phyloP scores from a whole-genome alignment of 2,797 vertebrate genomes.

The Discoglossus pictus region DNA sequence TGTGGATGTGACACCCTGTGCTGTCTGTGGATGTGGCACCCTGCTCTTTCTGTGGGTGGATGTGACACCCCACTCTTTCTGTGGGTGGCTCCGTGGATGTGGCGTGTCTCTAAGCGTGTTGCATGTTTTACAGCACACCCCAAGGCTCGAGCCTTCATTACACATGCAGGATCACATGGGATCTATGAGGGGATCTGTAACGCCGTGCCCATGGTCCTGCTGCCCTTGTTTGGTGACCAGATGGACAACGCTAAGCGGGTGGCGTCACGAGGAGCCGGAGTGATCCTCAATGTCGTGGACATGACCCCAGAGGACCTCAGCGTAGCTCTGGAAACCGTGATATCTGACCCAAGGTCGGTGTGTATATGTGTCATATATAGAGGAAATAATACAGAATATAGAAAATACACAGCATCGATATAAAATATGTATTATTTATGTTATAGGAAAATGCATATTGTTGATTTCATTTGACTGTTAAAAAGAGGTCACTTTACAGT shows the following conservation, averaged over 20 bases:
- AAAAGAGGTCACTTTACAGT: too few relatives aligned
- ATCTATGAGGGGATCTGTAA: constrained; percentile 91
- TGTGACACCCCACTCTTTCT: too few relatives aligned
- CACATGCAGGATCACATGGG: constrained; percentile 86
- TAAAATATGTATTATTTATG: too few relatives aligned
- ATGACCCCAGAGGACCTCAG: constrained; percentile 75
- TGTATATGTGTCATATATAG: neutral
- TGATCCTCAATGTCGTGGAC: constrained; percentile 74
- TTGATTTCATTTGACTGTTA: too few relatives aligned
- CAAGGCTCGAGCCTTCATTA: constrained; percentile 86
- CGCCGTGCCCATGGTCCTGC: constrained; percentile 85
- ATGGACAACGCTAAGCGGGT: constrained; percentile 81
- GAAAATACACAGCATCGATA: too few relatives aligned
- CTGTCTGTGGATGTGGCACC: too few relatives aligned
- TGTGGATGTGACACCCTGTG: too few relatives aligned
- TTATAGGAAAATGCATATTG: too few relatives aligned
- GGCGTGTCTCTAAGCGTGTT: too few relatives aligned
- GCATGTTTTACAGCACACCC: constrained; percentile 71
- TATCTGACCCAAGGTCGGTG: constrained; percentile 81
- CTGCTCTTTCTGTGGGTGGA: too few relatives aligned
- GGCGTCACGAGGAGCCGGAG: constrained; percentile 74
- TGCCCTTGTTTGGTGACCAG: constrained; percentile 86
- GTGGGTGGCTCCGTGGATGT: too few relatives aligned
- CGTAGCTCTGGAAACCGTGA: constrained; percentile 75
- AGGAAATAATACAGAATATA: neutral